Evolutionary conservation across 1,140 invertebrate genomes (phyloP), one percentile per base, ranked within the genome.

Genomic region (Sipha flava): DNA sequence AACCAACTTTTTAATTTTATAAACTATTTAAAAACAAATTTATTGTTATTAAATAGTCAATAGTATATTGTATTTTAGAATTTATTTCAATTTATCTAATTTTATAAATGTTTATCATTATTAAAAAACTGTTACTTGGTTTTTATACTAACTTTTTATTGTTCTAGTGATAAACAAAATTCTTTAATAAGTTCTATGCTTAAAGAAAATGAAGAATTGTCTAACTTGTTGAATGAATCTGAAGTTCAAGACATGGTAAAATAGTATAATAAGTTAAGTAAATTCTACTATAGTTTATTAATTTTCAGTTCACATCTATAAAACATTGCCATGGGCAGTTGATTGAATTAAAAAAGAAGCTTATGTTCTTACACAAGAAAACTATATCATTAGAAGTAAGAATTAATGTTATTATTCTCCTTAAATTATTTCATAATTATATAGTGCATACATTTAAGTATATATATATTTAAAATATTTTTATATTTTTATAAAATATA

Each of bases 171-270:
- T 18, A 77, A 77, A 40, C 73, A 77, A 10, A 40, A 77, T 10
- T 59, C 16, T 9, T 10, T 77, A 9, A 43, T 77, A 43, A 16
- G 23, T 29, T 21, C 18, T 40, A 16, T 77, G 31, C 14, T 10
- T 1, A 59, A 59, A 43, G 73, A 77, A 77, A 77, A 59, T 59
- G 52, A 77, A 77, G 73, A 77, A 57, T 7, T 77, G 0, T 59
- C 52, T 14, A 16, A 18, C 23, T 57, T 77, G 43, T 29, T 77
- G 59, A 59, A 77, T 29, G 73, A 59, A 59, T 40, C 49, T n/a
- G 73, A 77, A 40, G 34, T 77, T 59, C 52, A 59, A 43, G 23
- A 43, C 9, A 77, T 77, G 73, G 73, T 77, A 34, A 72, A 54
- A 45, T 70, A 31, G 23, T 29, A 70, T 47, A 3, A 62, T 40